These are phyloP conservation scores for Morone chrysops DNA, from an alignment of 2,113 vertebrate species.

Conservation along the genomic window DNA sequence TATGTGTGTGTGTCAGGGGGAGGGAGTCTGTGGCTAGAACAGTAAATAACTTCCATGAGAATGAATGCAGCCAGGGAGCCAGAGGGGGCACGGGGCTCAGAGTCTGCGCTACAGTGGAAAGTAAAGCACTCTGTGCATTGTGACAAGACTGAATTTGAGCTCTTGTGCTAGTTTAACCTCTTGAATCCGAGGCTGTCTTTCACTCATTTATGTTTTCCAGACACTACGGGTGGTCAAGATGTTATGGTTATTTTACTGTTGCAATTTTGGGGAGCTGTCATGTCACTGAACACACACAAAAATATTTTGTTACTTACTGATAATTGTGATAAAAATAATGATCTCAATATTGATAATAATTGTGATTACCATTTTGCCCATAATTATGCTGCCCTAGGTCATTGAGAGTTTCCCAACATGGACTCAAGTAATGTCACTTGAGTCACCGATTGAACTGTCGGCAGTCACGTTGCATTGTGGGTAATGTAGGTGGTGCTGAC, in stretches of 20 bases:
- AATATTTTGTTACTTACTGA: no score
- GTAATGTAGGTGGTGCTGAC: neutral
- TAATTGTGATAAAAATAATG: no score
- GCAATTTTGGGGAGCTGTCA: neutral
- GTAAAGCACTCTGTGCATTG: conserved; percentile 49
- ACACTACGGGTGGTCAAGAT: neutral
- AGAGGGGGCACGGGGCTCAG: conserved; percentile 51
- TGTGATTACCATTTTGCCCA: no score
- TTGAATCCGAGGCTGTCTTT: conserved; percentile 40
- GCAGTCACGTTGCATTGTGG: neutral
- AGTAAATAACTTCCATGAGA: conserved; percentile 72
- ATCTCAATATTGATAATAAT: no score
- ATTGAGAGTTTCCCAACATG: no score
- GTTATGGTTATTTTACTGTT: conserved; percentile 17
- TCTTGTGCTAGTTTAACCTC: conserved; percentile 39
- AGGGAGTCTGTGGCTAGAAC: conserved; percentile 31
- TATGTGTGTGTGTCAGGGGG: conserved; percentile 2
- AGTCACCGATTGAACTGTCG: no score
- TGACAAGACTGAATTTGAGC: conserved; percentile 43
- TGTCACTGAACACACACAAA: no score
- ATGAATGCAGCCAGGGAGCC: conserved; percentile 45
- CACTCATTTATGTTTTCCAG: conserved; percentile 26
- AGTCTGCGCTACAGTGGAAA: conserved; percentile 48
- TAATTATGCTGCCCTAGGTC: no score
- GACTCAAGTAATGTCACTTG: no score